Percentiles rank a stretch among this genome's conserved stretches.
These are phyloP conservation scores for Luperina nickerlii DNA, from an alignment of 2,888 invertebrate genomes.

Conservation along the genomic window DNA sequence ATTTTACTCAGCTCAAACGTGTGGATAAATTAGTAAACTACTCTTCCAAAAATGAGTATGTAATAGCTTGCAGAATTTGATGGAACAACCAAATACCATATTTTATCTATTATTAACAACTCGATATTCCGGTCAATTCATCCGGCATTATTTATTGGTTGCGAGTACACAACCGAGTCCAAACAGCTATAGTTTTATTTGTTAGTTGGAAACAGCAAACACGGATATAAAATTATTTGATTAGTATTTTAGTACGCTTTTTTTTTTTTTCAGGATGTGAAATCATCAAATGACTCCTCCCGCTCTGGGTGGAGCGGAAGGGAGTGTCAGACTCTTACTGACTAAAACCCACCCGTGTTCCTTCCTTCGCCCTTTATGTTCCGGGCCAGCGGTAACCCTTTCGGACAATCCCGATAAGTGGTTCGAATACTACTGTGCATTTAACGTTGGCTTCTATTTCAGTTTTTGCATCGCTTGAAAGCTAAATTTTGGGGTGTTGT, in stretches of 20 bases:
- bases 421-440: constrained; percentile 4
- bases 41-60: constrained; percentile 7
- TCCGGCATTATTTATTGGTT: constrained; percentile 33
- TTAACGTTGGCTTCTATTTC: background rate
- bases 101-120: constrained; percentile 38
- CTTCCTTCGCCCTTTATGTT: no score
- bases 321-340: no score
- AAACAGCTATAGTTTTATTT: constrained; percentile 20
- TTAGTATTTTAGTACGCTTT: constrained; percentile 9
- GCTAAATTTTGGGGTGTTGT: background rate
- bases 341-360: no score
- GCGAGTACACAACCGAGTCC: constrained; percentile 5
- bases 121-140: constrained; percentile 28
- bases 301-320: no score
- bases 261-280: no score
- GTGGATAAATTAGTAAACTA: background rate
- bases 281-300: no score
- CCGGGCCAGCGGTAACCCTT: no score
- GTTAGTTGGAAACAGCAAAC: constrained; percentile 12
- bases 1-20: background rate
- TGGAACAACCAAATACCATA: constrained; percentile 17
- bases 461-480: background rate
- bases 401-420: no score
- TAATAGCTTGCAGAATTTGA: constrained; percentile 1
- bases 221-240: constrained; percentile 24